phyloP scores from a whole-genome alignment of 2,888 invertebrate genomes.

The Leptura quadrifasciata region DNA sequence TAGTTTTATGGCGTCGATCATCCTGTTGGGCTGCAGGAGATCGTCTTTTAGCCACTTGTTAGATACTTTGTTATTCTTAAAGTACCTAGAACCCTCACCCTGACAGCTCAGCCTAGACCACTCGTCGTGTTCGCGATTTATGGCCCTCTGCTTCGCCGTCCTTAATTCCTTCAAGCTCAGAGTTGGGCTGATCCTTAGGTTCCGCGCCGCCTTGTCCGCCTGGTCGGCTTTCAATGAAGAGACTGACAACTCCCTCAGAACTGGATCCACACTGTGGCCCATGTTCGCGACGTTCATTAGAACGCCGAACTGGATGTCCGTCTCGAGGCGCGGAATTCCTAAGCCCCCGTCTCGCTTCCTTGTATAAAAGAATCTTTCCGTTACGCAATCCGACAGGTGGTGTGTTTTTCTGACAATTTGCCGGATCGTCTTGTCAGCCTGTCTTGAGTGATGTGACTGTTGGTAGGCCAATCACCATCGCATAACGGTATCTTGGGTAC shows the following conservation, averaged over 20 bases:
- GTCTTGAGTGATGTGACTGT: too few species aligned
- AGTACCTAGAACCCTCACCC: too few species aligned
- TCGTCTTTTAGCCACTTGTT: neutral
- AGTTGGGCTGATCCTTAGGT: neutral
- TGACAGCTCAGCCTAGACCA: too few species aligned
- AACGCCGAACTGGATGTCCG: slow-evolving; percentile 46
- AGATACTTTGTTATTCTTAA: too few species aligned
- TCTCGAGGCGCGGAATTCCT: slow-evolving; percentile 61
- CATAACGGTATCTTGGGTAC: too few species aligned
- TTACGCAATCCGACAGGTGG: too few species aligned
- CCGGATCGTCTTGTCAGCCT: too few species aligned
- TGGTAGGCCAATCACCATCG: slow-evolving; percentile 61
- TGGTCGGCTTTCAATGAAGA: too few species aligned
- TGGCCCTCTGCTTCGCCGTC: slow-evolving; percentile 42
- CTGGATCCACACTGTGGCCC: slow-evolving; percentile 3
- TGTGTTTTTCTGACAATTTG: too few species aligned
- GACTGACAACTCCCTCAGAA: too few species aligned
- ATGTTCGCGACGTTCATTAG: slow-evolving; percentile 53
- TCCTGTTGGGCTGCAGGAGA: too few species aligned
- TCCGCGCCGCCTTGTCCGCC: slow-evolving; percentile 39
- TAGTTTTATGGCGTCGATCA: too few species aligned
- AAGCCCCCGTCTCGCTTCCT: slow-evolving; percentile 63
- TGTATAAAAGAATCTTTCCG: slow-evolving; percentile 61
- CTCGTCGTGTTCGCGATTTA: slow-evolving; percentile 56
- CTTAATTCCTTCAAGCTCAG: neutral